Evolutionary conservation across 2,113 vertebrate species (phyloP), one percentile per base, ranked within the genome.

Genomic region (Pterophyllum scalare): DNA sequence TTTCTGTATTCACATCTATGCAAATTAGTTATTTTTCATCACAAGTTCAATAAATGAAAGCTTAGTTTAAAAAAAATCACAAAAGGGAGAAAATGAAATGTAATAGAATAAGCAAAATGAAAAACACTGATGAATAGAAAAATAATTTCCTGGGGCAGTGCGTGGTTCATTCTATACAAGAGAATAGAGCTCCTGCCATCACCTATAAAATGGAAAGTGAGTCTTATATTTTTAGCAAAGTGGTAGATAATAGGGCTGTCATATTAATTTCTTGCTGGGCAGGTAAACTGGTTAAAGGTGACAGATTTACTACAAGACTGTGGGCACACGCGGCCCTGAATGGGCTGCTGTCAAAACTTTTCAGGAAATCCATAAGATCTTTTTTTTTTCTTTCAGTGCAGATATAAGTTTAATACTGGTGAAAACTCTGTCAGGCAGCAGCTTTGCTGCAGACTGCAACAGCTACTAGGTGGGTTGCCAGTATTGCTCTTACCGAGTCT

Each of bases 61-160:
- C 57, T 70, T 86, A 65, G 79, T 65, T 77, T 79, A 70, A 82
- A 59, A 38, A 72, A 26, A 72, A 72, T 28, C 46, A 72, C 67
- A 80, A 84, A 79, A 28, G 38, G 28, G 56, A 79, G 60, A 80
- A 84, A 79, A 84, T 67, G 14, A 83, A 88, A 80, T 58, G 22
- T 38, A 75, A 88, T 76, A 78, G 58, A 78, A 82, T 49, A 80
- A 87, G 35, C 59, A 33, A 83, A 79, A 84, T 87, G 77, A 79
- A 85, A 91, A 89, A 87, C 52, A 75, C 61, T 60, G 67, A 65
- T 2, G 31, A 89, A 81, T 46, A 56, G 26, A 52, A 86, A 61
- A 79, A 80, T 8, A 59, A 77, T 84, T 86, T 79, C 65, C 64
- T 11, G 24, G 38, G 65, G 61, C 65, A 20, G 26, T 5, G 54